Conservation (phyloP, 2,797 vertebrate genomes). For the Spinus olivaceus region DNA sequence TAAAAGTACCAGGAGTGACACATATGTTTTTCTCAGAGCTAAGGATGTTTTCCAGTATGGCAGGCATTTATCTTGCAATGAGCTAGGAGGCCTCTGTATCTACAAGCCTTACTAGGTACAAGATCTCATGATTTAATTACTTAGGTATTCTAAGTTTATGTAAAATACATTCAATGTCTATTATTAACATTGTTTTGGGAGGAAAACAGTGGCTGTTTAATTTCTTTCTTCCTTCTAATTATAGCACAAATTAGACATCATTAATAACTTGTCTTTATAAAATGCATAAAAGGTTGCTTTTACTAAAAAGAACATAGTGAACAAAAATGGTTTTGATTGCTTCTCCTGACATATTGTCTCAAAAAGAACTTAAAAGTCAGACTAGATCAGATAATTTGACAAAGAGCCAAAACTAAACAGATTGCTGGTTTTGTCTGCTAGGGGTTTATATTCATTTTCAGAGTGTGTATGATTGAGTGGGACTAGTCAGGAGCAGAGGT, state of each 20-base stretch:
- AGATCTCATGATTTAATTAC: not conserved
- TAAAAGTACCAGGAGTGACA: not conserved
- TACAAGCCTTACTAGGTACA: not conserved
- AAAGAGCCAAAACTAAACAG: not conserved
- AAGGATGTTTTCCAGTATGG: not conserved
- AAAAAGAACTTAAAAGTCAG: not conserved
- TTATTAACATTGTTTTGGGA: not conserved
- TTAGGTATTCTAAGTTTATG: not conserved
- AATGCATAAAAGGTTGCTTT: not conserved
- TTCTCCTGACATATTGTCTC: not conserved
- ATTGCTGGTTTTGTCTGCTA: not conserved
- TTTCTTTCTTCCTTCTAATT: conserved; percentile 13
- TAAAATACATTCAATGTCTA: not conserved
- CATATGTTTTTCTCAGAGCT: not conserved
- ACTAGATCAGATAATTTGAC: not conserved
- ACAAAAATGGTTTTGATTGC: not conserved
- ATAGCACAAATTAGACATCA: not conserved
- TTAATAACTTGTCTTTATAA: conserved; percentile 15
- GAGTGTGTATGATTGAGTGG: not conserved
- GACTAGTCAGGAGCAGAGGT: not conserved
- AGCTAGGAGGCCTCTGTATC: not conserved
- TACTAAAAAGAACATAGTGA: not conserved
- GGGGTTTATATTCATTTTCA: not conserved
- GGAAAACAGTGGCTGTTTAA: not conserved
- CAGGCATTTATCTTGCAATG: not conserved